Evolutionary conservation across 35 echinoderm and acorn worm genomes (phyloP), one percentile per base, ranked within the genome.

Genomic region (Lytechinus variegatus): DNA sequence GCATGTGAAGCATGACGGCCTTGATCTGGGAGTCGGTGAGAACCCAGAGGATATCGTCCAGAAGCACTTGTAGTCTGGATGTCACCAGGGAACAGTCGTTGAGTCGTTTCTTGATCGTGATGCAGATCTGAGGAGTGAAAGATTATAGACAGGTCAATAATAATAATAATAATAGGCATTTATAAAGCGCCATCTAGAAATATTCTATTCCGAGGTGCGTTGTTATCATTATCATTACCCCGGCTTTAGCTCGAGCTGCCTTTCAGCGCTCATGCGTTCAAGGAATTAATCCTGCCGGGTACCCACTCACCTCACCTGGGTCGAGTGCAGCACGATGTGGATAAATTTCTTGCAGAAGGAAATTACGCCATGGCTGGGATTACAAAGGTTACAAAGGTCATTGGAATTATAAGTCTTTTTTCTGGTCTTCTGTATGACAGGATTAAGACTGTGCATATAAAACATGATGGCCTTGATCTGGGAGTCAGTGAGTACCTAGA

Each of bases 11-110:
- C 52, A 98, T 96, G 11, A 98, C 96, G 24, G 98, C 98, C 79
- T 99, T 99, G 29, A 99, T 71, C 95, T 99, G 98, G 19, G 98
- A 98, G 87, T 99, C 98, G 4, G 98, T 99, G 11, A 99, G 92
- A n/a, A 99, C 98, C 94, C 97, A 97, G 24, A 99, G 95, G 87
- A 99, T 97, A 53, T 99, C 98, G 21, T 99, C 98, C 53, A 99
- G 87, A 16, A 99, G 96, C 19, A 99, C 96, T 89, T 97, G 97
- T 0, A 99, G 92, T 94, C 97, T 96, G 21, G 98, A 99, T 2
- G 98, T 95, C 27, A 99, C 95, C 27, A 99, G 92, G 66, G 95
- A 96, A 89, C 98, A 99, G 86, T 99, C 98, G 52, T 52, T 93
- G 55, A 96, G 87, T 55, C 96, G 53, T 87, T 99, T 99, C 96